phyloP scores from a whole-genome alignment of 2,113 vertebrate genomes.

The Panthera uncia region DNA sequence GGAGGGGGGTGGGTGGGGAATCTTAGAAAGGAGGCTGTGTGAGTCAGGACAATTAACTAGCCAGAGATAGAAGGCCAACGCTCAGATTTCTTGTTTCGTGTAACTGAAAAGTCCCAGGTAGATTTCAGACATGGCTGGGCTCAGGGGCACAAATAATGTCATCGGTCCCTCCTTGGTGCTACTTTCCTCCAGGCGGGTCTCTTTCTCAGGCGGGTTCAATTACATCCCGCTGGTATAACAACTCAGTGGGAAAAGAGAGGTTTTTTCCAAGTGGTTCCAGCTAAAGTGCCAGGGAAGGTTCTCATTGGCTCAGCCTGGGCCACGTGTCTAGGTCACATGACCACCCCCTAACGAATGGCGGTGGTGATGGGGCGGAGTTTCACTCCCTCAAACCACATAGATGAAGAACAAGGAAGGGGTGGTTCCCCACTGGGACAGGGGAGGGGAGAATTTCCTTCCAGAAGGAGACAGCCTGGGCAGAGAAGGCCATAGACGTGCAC shows the following conservation, averaged over 20 bases:
- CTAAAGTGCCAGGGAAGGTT: background rate
- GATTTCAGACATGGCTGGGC: background rate
- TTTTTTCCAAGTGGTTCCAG: background rate
- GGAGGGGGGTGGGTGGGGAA: no score
- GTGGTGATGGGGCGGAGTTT: background rate
- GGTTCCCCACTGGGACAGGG: background rate
- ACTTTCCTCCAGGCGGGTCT: background rate
- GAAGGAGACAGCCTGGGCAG: background rate
- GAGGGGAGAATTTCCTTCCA: background rate
- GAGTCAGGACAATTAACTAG: background rate
- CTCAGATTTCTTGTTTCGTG: background rate
- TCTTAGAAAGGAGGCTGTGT: background rate
- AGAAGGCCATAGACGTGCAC: background rate
- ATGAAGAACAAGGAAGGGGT: background rate
- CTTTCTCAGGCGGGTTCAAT: background rate
- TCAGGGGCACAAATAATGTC: background rate
- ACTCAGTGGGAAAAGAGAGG: background rate
- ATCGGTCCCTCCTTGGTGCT: background rate
- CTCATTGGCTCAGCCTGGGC: background rate
- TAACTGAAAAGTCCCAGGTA: background rate
- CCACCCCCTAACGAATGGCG: background rate
- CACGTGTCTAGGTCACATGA: background rate
- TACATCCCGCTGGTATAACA: background rate
- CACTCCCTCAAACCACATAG: background rate
- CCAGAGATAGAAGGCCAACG: background rate